Evolutionary conservation across 2,113 vertebrate genomes (phyloP), one percentile per base, ranked within the genome.

Genomic region (Hiodon alosoides): DNA sequence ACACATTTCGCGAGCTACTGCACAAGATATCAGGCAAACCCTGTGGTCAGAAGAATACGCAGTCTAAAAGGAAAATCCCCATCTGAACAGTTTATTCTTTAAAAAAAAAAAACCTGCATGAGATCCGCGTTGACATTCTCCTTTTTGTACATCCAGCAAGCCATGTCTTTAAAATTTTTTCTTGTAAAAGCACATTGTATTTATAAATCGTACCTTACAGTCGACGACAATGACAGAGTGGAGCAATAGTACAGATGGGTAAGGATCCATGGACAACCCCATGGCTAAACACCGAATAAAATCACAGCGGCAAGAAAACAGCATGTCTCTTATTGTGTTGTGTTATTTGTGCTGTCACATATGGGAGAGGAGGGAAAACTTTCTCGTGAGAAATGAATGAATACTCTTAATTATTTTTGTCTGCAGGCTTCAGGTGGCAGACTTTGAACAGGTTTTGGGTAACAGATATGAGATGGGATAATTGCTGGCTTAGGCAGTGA

Each of bases 61-160:
- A 14, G 46, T 9, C 53, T n/a, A 46, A 52, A 73, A 65, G 72
- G 60, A 73, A 73, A 62, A 65, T 65, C 72, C 17, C 61, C 16
- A 17, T 73, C 46, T 51, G 59, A 53, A 62, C 57, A 47, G 46
- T 61, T 71, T 58, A 48, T 11, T 31, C 31, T 31, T 31, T 31
- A 31, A 31, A 31, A 31, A 31, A 31, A 7, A 7, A 7, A 52
- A 13, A 16, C 71, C 59, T n/a, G n/a, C 71, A 52, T 62, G 71
- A 62, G 5, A 69, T 14, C 67, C 7, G 17, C 31, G 31, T 67
- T 67, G 65, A 52, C 53, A 4, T n/a, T 10, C 58, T 73, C 60
- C 4, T 11, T 64, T 55, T 62, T 73, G 50, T 73, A 17, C 53
- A 46, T 47, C 58, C 58, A 17, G 59, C 58, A 62, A 62, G 55